Conservation (phyloP, 2,797 vertebrate species). For the Lacerta viridis region DNA sequence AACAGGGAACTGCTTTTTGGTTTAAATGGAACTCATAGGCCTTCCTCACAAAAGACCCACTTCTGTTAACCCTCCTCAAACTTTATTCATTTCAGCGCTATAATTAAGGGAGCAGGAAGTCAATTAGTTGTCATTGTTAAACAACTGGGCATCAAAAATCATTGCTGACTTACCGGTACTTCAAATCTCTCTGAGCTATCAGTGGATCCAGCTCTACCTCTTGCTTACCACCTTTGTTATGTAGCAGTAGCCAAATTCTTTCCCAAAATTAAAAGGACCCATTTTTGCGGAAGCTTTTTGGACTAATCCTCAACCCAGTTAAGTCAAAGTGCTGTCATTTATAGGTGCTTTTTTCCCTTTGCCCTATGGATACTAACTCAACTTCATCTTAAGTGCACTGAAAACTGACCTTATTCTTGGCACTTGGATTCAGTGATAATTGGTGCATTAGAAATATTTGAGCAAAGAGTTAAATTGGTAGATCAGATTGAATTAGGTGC, state of each 20-base stretch:
- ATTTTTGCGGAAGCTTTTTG: neutral
- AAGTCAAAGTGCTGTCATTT: neutral
- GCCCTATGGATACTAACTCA: neutral
- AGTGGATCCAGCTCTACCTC: no score
- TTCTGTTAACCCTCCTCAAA: no score
- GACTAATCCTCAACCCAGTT: neutral
- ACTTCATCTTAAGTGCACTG: neutral
- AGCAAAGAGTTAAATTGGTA: neutral
- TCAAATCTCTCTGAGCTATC: no score
- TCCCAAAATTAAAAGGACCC: neutral
- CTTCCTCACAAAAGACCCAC: no score
- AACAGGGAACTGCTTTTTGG: no score
- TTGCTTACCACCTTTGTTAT: neutral
- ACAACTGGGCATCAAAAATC: no score
- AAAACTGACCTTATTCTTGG: neutral
- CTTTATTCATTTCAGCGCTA: no score
- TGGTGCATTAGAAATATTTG: neutral
- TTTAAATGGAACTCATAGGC: no score
- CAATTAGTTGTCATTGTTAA: no score
- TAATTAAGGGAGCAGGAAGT: no score
- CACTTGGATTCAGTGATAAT: neutral
- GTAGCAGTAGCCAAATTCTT: neutral
- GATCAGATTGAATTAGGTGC: constrained; percentile 36
- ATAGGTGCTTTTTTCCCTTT: neutral
- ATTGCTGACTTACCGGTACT: no score